Evolutionary conservation across 2,113 vertebrate species (phyloP), one percentile per base, ranked within the genome.

Genomic region (Solea solea): DNA sequence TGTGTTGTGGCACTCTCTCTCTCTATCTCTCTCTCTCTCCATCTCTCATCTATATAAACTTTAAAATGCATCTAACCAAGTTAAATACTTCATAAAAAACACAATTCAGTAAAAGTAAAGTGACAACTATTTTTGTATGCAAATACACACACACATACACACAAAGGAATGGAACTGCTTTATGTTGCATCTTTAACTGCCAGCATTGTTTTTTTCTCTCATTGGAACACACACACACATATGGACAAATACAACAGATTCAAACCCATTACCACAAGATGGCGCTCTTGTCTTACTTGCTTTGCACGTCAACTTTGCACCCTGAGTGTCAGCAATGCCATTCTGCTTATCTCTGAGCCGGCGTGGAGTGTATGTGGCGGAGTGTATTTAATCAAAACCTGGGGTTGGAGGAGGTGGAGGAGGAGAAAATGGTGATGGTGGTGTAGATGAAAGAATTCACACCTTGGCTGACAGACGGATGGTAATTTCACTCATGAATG

Each of bases 401-500:
- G 79, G 80, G 86, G 88, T 74, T 21, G 21, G 21, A 21, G 21
- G 21, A 21, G 21, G 21, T 21, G 21, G 21, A 21, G 21, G 21
- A 21, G 21, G 21, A 21, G 21, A 21, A 1, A 21, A 1, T 21
- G 21, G 21, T 1, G 21, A 21, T 21, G 65, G 72, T 79, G 83
- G 64, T 85, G 84, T 67, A 90, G 88, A 90, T 91, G 90, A 90
- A 90, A 89, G 83, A 83, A 89, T 91, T 91, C 90, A 89, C 91
- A 92, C 90, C 91, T 92, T 72, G 80, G 80, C 83, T 84, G 84
- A 89, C 90, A 90, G 90, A 83, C 87, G 84, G 85, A 90, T 80
- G 83, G 86, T 91, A 90, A 91, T 92, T 92, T 91, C 88, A 91
- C 90, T 91, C 89, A 88, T 92, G 89, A 92, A 90, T 91, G 91